Evolutionary conservation across 2,888 invertebrate genomes (phyloP).

Genomic region (Chorisops tibialis): DNA sequence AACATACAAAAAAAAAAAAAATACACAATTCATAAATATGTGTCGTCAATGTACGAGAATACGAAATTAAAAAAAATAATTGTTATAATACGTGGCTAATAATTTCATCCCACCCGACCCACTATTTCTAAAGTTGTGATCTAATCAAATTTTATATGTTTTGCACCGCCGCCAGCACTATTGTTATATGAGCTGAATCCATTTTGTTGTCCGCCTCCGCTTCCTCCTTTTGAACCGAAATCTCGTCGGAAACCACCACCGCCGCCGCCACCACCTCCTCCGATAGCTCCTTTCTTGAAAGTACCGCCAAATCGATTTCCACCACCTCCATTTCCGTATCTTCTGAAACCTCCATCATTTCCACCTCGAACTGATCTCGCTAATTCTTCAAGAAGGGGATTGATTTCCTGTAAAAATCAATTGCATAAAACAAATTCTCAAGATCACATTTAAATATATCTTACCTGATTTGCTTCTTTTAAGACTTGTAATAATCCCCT

Average conservation of each 20-base stretch:
- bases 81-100: too few species aligned
- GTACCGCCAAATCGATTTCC: slow-evolving; percentile 27
- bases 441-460: background rate
- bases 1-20: too few species aligned
- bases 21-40: too few species aligned
- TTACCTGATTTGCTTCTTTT: slow-evolving; percentile 81
- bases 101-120: too few species aligned
- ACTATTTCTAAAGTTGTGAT: too few species aligned
- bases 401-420: slow-evolving; percentile 54
- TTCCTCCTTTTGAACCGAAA: background rate
- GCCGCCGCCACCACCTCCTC: slow-evolving; percentile 28
- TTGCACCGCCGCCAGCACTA: background rate
- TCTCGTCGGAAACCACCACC: slow-evolving; percentile 4
- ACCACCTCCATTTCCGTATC: slow-evolving; percentile 40
- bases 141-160: background rate
- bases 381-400: slow-evolving; percentile 78
- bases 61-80: too few species aligned
- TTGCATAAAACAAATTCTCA: background rate
- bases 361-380: slow-evolving; percentile 56
- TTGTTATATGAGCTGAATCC: background rate
- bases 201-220: background rate
- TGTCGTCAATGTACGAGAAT: too few species aligned
- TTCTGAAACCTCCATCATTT: slow-evolving; percentile 33
- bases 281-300: slow-evolving; percentile 37
- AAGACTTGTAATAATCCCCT: slow-evolving; percentile 83